Percentiles rank a stretch among this genome's conserved stretches.
Evolutionary conservation across 2,888 invertebrate genomes (phyloP).

Genomic region (Lamellibrachia satsuma): DNA sequence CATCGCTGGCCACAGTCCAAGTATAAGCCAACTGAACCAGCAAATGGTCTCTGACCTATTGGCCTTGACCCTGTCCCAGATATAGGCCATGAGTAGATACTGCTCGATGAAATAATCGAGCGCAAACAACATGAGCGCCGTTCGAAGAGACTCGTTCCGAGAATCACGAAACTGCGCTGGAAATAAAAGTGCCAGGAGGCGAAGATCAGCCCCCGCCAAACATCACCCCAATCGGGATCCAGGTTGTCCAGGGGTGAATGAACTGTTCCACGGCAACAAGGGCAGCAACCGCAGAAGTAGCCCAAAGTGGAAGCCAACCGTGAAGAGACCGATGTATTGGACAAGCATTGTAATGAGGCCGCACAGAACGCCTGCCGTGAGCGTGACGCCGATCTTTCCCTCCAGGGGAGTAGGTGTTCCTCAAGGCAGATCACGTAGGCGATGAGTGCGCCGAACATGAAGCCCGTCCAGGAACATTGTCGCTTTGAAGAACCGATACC

Average conservation of each 20-base stretch:
- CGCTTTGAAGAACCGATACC: conserved; percentile 87
- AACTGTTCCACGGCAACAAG: conserved; percentile 69
- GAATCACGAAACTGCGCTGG: conserved; percentile 78
- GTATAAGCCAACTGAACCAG: conserved; percentile 78
- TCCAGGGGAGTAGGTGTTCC: conserved; percentile 77
- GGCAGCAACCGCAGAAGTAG: conserved; percentile 66
- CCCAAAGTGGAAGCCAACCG: conserved; percentile 82
- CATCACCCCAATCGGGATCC: conserved; percentile 77
- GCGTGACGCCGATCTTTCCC: conserved; percentile 78
- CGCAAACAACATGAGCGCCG: conserved; percentile 76
- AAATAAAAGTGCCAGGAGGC: conserved; percentile 81
- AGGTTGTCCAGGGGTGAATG: conserved; percentile 72
- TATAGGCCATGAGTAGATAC: conserved; percentile 75
- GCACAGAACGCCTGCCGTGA: conserved; percentile 79
- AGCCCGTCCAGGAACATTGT: conserved; percentile 88
- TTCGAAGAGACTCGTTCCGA: conserved; percentile 80
- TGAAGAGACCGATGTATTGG: conserved; percentile 83
- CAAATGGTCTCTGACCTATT: conserved; percentile 65
- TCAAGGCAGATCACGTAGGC: conserved; percentile 84
- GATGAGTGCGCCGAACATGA: conserved; percentile 83
- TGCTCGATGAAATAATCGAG: conserved; percentile 81
- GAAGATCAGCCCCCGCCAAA: conserved; percentile 76
- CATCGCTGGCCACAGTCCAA: conserved; percentile 79
- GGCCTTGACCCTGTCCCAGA: conserved; percentile 75
- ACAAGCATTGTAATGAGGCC: conserved; percentile 84